Base-by-base conservation (phyloP, 2,797 vertebrate genomes). In the Sebastes miniatus region DNA sequence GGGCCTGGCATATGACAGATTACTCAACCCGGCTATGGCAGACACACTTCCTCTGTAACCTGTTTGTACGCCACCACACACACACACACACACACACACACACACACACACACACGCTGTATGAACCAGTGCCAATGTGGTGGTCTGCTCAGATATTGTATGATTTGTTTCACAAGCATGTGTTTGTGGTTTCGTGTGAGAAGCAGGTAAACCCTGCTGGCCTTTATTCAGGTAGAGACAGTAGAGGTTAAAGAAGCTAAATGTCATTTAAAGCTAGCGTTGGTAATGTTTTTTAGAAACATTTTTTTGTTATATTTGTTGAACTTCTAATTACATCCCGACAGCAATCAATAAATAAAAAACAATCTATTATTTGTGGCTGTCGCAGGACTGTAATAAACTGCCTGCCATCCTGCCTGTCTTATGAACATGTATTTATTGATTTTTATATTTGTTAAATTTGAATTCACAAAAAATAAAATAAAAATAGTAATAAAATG, bases 61-160 rank as follows among this genome's bases (percentile, higher is more conserved):
- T 81, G 58, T 77, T 76, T 86, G 79, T 72, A 67, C 27, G 29
- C 22, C 36, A 36, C 6, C 32, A 31, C 43, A 57, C 39, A 34
- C 69, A 6, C 50, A 31, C 64, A 29, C 27, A 29, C 6, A 29
- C 29, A 29, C 6, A 68, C n/a, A 47, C 39, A 47, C 47, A 63
- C 61, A 36, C 32, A 36, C 43, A 50, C 39, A 34, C 54, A 24
- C 34, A 43, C 65, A 39, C 52, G 65, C 18, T 57, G 24, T 31
- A 63, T 43, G 22, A 65, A 77, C 27, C 32, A 6, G 31, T 77
- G 73, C 66, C 73, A 82, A 2, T 61, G 61, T 81, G 39, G 68
- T 65, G 77, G 66, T 83, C 52, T 68, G 20, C 67, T 91, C 75
- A 79, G 85, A 88, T 87, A 89, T 34, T 47, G 58, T 56, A 36